Conservation (phyloP, 1,140 invertebrate species). For the Popillia japonica region DNA sequence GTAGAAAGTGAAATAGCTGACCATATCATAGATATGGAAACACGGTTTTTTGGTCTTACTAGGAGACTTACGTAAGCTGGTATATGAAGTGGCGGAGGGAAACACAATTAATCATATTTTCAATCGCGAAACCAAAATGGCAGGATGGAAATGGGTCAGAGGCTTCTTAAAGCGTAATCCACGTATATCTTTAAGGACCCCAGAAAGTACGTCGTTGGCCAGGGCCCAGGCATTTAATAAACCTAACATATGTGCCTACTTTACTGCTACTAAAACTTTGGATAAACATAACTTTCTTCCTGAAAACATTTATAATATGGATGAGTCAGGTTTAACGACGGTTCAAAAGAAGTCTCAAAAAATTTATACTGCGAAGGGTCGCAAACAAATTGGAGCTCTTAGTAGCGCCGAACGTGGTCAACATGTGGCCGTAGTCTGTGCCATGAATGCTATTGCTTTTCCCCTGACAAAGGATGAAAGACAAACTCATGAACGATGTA, state of each 20-base stretch:
- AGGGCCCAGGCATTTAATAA: slow-evolving; percentile 39
- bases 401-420: neutral
- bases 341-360: too few relatives aligned
- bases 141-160: slow-evolving; percentile 18
- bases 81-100: slow-evolving; percentile 23
- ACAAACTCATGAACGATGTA: neutral
- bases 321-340: neutral
- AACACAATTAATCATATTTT: neutral
- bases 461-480: slow-evolving; percentile 36
- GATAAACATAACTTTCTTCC: neutral
- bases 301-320: neutral
- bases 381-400: neutral
- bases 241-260: neutral
- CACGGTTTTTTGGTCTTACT: slow-evolving; percentile 8
- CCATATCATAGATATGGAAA: too few relatives aligned
- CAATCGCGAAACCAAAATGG: neutral
- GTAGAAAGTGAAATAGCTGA: neutral
- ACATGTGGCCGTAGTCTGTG: neutral
- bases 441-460: neutral
- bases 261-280: neutral
- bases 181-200: slow-evolving; percentile 28
- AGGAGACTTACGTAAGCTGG: slow-evolving; percentile 6
- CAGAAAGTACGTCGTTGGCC: slow-evolving; percentile 37
- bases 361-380: neutral
- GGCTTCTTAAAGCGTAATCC: slow-evolving; percentile 24